These are phyloP conservation scores for Oasisia sp. DNA, from an alignment of 2,888 invertebrate genomes.

Conservation along the genomic window DNA sequence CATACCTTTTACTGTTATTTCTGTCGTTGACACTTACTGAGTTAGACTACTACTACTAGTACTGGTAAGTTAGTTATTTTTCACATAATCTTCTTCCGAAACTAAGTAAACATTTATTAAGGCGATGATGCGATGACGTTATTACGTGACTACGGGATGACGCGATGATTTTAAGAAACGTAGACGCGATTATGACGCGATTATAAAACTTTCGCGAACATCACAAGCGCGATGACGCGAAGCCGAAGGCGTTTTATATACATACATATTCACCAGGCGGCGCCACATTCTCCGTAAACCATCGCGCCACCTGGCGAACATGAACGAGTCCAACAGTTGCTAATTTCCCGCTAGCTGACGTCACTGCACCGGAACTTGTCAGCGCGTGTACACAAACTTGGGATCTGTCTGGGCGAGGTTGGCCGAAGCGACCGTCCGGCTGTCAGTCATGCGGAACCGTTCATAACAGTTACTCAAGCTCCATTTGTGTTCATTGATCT, in stretches of 20 bases:
- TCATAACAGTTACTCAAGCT: neutral
- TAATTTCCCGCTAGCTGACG: neutral
- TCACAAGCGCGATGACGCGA: no score
- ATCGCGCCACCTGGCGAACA: neutral
- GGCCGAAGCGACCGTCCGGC: neutral
- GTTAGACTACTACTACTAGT: no score
- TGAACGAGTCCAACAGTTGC: neutral
- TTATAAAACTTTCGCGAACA: no score
- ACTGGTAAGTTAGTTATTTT: no score
- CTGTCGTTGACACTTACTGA: no score
- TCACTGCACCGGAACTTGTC: neutral
- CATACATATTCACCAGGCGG: neutral
- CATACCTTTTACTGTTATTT: no score
- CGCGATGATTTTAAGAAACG: no score
- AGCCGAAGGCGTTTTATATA: neutral
- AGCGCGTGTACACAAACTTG: slow-evolving; percentile 13
- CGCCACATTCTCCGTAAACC: neutral
- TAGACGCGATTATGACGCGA: no score
- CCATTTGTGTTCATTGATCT: neutral
- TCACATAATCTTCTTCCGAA: no score
- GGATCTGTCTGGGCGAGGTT: neutral
- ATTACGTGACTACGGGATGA: no score
- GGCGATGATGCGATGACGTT: no score
- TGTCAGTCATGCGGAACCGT: neutral
- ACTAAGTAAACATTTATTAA: no score